Conservation (phyloP, 2,797 vertebrate species). For the Heliangelus exortis region DNA sequence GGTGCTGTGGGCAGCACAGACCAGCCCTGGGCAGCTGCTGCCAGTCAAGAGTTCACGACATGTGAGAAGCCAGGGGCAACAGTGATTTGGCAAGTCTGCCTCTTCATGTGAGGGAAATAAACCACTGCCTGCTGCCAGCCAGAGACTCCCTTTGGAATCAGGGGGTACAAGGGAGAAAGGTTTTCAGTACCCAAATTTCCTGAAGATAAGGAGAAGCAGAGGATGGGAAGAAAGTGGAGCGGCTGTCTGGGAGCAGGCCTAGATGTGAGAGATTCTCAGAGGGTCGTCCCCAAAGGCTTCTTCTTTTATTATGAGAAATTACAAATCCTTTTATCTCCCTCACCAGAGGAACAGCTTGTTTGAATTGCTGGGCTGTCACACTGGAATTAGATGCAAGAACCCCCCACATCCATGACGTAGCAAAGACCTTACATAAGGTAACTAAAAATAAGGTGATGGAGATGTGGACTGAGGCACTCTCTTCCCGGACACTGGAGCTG, state of each 20-base stretch:
- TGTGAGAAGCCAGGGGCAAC: neutral
- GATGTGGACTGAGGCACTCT: neutral
- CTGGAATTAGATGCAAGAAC: conserved; percentile 80
- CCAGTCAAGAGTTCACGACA: neutral
- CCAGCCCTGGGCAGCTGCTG: neutral
- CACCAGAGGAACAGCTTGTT: conserved; percentile 79
- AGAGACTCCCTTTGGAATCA: neutral
- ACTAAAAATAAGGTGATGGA: conserved; percentile 80
- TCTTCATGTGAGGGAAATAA: neutral
- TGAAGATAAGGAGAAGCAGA: neutral
- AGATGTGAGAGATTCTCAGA: neutral
- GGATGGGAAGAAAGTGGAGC: neutral
- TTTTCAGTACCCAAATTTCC: neutral
- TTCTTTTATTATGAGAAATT: conserved; percentile 55
- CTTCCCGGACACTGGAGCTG: neutral
- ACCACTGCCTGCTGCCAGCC: neutral
- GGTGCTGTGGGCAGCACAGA: neutral
- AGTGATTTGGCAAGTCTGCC: neutral
- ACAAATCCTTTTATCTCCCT: conserved; percentile 66
- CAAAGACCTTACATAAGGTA: conserved; percentile 78
- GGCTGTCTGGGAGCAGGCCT: neutral
- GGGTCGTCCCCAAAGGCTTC: conserved; percentile 58
- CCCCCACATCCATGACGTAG: conserved; percentile 70
- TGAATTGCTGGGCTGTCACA: conserved; percentile 76
- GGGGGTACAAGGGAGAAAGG: neutral